Conservation (phyloP, 2,113 vertebrate species). For the Oreochromis niloticus region DNA sequence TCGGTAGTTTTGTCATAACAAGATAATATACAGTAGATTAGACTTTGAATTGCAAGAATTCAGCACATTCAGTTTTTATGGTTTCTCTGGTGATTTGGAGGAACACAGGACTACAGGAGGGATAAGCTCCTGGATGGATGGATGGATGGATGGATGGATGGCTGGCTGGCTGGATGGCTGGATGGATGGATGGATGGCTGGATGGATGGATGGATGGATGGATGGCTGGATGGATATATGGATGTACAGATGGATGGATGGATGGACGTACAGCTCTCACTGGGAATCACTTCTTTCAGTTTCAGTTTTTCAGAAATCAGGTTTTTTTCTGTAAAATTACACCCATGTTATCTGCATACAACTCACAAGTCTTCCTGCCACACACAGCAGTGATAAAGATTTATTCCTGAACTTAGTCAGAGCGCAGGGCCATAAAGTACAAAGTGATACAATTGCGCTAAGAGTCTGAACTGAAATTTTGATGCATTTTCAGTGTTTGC, state of each 20-base stretch:
- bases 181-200: too few relatives aligned
- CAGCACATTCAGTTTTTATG: neutral
- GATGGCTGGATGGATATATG: too few relatives aligned
- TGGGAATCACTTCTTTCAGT: neutral
- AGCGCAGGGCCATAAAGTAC: neutral
- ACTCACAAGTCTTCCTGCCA: neutral
- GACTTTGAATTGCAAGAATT: neutral
- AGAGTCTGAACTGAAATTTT: neutral
- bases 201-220: neutral
- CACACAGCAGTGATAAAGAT: neutral
- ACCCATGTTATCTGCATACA: neutral
- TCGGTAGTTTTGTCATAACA: neutral
- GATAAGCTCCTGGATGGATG: neutral
- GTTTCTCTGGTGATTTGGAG: neutral
- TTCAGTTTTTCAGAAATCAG: neutral
- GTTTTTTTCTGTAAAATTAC: neutral
- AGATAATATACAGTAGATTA: neutral
- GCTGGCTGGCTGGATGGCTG: too few relatives aligned
- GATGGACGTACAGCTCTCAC: neutral
- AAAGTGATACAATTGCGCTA: neutral
- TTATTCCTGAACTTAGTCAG: neutral
- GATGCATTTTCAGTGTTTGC: neutral
- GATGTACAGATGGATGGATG: rapidly evolving
- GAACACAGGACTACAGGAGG: neutral
- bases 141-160: neutral